Evolutionary conservation across 2,888 invertebrate species (phyloP).

Genomic region (Pandemis heparana): DNA sequence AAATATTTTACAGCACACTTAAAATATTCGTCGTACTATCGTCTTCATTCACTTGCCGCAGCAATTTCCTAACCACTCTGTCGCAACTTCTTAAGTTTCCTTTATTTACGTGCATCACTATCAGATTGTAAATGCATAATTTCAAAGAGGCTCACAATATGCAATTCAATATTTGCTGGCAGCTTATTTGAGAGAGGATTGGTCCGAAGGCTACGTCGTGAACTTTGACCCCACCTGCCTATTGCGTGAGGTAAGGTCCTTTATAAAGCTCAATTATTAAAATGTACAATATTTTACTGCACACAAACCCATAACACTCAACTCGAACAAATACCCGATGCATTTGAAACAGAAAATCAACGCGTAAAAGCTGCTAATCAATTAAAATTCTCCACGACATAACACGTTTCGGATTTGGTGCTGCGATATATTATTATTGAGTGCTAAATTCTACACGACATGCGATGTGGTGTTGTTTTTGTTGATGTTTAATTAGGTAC

Average conservation of each 20-base stretch:
- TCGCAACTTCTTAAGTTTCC: constrained; percentile 1
- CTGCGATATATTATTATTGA: not conserved
- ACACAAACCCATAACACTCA: not conserved
- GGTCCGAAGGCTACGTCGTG: constrained; percentile 74
- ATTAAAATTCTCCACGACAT: not conserved
- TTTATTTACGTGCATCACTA: constrained; percentile 9
- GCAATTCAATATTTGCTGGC: constrained; percentile 62
- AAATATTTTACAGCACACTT: not conserved
- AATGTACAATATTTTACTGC: constrained; percentile 27
- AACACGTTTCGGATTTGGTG: not conserved
- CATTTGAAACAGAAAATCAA: not conserved
- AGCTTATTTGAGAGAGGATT: constrained; percentile 80
- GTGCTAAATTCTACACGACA: constrained; percentile 23
- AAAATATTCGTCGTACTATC: not conserved
- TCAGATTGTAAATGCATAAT: constrained; percentile 20
- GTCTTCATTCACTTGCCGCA: not conserved
- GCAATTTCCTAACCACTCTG: not conserved
- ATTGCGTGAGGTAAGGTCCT: constrained; percentile 35
- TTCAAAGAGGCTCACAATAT: constrained; percentile 51
- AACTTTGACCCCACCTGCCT: constrained; percentile 70
- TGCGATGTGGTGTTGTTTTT: constrained; percentile 28
- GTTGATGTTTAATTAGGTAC: constrained; percentile 30
- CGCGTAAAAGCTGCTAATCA: not conserved
- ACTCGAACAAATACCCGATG: not conserved
- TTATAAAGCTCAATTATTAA: constrained; percentile 33